Base-by-base conservation (phyloP, 2,113 vertebrate genomes). In the Toxostoma redivivum region DNA sequence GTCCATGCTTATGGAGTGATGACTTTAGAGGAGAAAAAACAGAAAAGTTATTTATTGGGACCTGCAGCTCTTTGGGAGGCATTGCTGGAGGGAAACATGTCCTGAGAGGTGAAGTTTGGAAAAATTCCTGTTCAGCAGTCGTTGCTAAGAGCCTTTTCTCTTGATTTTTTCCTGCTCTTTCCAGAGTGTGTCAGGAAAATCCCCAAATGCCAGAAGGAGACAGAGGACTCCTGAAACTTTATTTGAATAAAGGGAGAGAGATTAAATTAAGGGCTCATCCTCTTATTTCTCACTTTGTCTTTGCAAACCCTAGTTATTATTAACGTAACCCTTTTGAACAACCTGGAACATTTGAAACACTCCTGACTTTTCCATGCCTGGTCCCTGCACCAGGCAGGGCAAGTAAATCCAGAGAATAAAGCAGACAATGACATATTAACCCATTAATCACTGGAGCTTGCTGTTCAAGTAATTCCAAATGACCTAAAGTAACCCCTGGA, bases 391-490 rank as follows among this genome's bases (percentile, higher is more conserved):
- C 30, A 40, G 53, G 30, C 2, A 3, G 8, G 50, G 11, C 17
- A 22, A 19, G 5, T 1, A 22, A 48, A 18, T 7, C 1, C 18
- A 19, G 65, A 24, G 37, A 23, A 35, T 15, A 20, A 50, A 50
- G 11, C 7, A 58, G 44, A 3, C 7, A 18, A 5, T 5, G 53
- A 4, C 8, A 4, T 2, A 30, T 7, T 1, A 57, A n/a, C n/a
- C 12, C 27, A 3, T 27, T 3, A 0, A 18, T 11, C 15, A 7
- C 23, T 1, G 1, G 3, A n/a, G 33, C 19, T 23, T 5, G 16
- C 44, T 48, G 17, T 1, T 28, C 65, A 15, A 27, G 31, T 2
- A 19, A 19, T n/a, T 12, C n/a, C 25, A 28, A 28, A 14, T 31
- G 16, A 20, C 22, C n/a, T 48, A 7, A 15, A 4, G 11, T 17